These are phyloP conservation scores for Alexandromys fortis DNA, from an alignment of 2,113 vertebrate species.

Conservation along the genomic window DNA sequence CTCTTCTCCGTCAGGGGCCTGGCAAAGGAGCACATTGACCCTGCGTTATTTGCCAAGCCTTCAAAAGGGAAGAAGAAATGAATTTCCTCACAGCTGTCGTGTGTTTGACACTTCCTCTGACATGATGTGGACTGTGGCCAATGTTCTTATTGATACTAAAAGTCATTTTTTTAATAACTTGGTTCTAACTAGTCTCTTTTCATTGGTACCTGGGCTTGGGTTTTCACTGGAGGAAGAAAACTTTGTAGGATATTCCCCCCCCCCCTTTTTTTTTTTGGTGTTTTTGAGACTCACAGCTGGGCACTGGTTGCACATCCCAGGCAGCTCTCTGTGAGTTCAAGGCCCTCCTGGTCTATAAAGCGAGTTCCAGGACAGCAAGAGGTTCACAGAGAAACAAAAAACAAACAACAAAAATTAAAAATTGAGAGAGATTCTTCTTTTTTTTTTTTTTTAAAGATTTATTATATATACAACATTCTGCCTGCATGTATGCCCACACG, in stretches of 20 bases:
- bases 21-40: slow-evolving; percentile 87
- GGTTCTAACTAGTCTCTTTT: background rate
- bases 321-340: background rate
- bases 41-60: slow-evolving; percentile 89
- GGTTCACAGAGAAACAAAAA: background rate
- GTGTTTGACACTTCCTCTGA: background rate
- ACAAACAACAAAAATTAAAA: background rate
- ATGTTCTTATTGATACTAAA: slow-evolving; percentile 52
- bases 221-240: slow-evolving; percentile 30
- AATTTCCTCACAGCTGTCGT: background rate
- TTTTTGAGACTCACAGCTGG: background rate
- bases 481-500: too few species aligned
- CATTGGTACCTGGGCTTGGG: background rate
- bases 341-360: background rate
- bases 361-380: background rate
- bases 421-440: too few species aligned
- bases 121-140: background rate
- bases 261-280: background rate
- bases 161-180: slow-evolving; percentile 34
- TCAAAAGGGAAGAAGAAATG: slow-evolving; percentile 88
- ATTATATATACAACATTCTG: too few species aligned
- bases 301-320: background rate
- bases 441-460: too few species aligned
- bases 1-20: slow-evolving; percentile 92
- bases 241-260: background rate